Base-by-base conservation (phyloP, 37 sponge, comb jelly and placozoan genomes). In the Diacarnus erythraeanus region DNA sequence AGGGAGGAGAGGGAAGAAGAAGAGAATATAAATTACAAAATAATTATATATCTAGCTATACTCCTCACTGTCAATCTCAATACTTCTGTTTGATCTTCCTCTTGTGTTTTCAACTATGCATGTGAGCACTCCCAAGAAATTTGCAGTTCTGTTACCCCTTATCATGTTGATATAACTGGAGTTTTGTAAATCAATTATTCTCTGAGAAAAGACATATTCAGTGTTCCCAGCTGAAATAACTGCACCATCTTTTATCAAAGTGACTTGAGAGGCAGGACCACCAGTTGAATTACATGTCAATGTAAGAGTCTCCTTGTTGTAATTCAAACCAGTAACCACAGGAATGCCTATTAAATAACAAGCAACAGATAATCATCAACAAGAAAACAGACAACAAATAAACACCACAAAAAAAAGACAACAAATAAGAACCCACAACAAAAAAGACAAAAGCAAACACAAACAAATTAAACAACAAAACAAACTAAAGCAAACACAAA, bases 361-460 rank as follows among this genome's bases (percentile, higher is more conserved):
- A 47, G 51, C 6, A 12, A 47, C 10, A 47, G 51, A 47, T 6
- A 47, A 12, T 15, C 10, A 47, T 6, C 6, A 12, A 47, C 10
- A 47, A 12, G 12, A 12, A 47, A 12, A 47, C n/a, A 60, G 77
- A 76, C 58, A 66, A n/a, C n/a, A n/a, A n/a, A n/a, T n/a, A n/a
- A n/a, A n/a, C n/a, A n/a, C n/a, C n/a, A n/a, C n/a, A n/a, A n/a
- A n/a, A n/a, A n/a, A n/a, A n/a, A n/a, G n/a, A n/a, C n/a, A n/a
- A n/a, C n/a, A n/a, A n/a, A n/a, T n/a, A n/a, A n/a, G n/a, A n/a
- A n/a, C n/a, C n/a, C n/a, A n/a, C n/a, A n/a, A n/a, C n/a, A n/a
- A n/a, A n/a, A n/a, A n/a, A n/a, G n/a, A n/a, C n/a, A n/a, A n/a
- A n/a, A n/a, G n/a, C n/a, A n/a, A n/a, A n/a, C n/a, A n/a, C n/a